These are phyloP conservation scores for Lepilemur septentrionalis DNA, from an alignment of 2,797 vertebrate genomes.

Conservation along the genomic window DNA sequence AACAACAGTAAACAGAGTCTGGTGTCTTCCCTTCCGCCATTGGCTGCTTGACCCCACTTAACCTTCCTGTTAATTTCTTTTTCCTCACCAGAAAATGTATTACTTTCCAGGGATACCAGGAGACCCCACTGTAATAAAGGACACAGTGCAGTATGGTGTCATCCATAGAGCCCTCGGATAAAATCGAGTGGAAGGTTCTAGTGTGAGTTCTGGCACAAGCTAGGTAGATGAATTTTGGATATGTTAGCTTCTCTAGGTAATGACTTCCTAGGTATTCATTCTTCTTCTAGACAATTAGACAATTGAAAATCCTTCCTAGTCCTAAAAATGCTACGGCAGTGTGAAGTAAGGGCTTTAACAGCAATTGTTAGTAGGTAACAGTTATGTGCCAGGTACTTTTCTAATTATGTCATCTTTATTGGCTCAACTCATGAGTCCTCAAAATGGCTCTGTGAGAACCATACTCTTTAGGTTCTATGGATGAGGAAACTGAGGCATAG, in stretches of 20 bases:
- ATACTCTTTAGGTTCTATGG: not conserved
- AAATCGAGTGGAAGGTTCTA: not conserved
- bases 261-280: not conserved
- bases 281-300: not conserved
- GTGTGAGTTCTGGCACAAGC: not conserved
- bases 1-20: not conserved
- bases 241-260: not conserved
- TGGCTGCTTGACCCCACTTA: conserved; percentile 40
- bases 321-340: not conserved
- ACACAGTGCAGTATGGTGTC: not conserved
- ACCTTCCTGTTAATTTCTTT: conserved; percentile 57
- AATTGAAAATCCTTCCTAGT: not conserved
- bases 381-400: not conserved
- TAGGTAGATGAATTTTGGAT: not conserved
- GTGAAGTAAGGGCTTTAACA: not conserved
- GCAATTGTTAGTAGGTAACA: not conserved
- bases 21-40: not conserved
- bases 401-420: not conserved
- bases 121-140: not conserved
- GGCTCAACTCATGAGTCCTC: not conserved
- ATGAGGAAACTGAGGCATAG: not conserved
- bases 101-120: conserved; percentile 33
- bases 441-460: not conserved
- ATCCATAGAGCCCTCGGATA: not conserved
- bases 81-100: conserved; percentile 44